Percentiles rank a stretch among this genome's conserved stretches.
phyloP scores from a whole-genome alignment of 2,888 invertebrate species.

The Trichacis sp. region DNA sequence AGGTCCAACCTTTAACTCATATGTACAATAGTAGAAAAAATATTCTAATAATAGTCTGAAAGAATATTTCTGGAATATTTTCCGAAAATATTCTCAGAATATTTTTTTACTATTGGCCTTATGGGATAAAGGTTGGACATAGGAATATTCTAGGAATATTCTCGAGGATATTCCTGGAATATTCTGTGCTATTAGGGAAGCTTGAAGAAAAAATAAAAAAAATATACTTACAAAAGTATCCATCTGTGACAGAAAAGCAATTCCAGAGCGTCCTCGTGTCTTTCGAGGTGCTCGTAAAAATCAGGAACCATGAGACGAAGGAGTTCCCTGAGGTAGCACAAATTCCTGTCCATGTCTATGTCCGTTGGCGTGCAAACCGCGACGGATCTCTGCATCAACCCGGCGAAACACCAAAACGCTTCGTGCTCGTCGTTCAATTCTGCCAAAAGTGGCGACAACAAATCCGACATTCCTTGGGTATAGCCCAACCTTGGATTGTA shows the following conservation, averaged over 20 bases:
- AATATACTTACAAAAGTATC: constrained; percentile 85
- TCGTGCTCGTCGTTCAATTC: constrained; percentile 96
- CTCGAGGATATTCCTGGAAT: too few relatives aligned
- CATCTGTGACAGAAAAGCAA: constrained; percentile 94
- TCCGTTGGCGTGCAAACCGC: constrained; percentile 96
- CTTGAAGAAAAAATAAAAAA: background rate
- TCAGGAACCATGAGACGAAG: constrained; percentile 91
- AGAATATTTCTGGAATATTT: too few relatives aligned
- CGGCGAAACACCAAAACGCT: constrained; percentile 98
- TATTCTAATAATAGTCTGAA: too few relatives aligned
- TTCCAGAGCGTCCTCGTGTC: constrained; percentile 89
- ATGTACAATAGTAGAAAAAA: too few relatives aligned
- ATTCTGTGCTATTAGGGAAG: too few relatives aligned
- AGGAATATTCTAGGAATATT: too few relatives aligned
- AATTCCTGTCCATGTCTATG: constrained; percentile 92
- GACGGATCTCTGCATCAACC: constrained; percentile 93
- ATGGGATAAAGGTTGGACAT: too few relatives aligned
- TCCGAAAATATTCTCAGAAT: too few relatives aligned
- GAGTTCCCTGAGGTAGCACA: constrained; percentile 88
- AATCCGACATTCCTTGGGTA: constrained; percentile 97
- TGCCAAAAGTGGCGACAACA: constrained; percentile 91
- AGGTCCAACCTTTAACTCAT: too few relatives aligned
- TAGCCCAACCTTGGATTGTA: constrained; percentile 89
- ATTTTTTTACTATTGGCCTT: too few relatives aligned
- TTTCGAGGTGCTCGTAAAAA: constrained; percentile 87